Base-by-base conservation (phyloP, 2,113 vertebrate species). In the Cairina moschata region DNA sequence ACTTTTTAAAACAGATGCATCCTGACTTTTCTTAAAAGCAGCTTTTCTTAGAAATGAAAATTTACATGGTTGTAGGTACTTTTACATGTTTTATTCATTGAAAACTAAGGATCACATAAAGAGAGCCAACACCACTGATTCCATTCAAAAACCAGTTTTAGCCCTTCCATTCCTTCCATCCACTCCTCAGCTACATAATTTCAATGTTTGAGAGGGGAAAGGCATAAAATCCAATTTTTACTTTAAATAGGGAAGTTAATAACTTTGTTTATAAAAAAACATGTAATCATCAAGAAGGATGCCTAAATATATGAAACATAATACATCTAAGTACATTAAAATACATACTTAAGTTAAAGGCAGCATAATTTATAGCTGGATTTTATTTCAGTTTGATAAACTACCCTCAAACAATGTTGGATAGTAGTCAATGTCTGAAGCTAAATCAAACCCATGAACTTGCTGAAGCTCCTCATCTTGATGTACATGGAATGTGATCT, bases 251-350 rank as follows among this genome's bases (percentile, higher is more conserved):
- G 2, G 4, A 86, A 58, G 59, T 65, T 68, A 21, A 59, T 84
- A 85, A n/a, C 13, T 2, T n/a, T 85, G 17, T 32, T 76, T 42
- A 58, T 52, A 38, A 56, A 85, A 85, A 95, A 79, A 63, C 1
- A 46, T 3, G 4, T 7, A 9, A 25, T 26, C 11, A 28, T 14
- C 10, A 73, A 44, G 48, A 63, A 83, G 0, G 0, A 72, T 26
- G 14, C 15, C 56, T 55, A 85, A 66, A 77, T 52, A 6, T 26
- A 77, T 42, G 34, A 38, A 65, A 78, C 86, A 46, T 10, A 52
- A 62, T 7, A 17, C 15, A 21, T 52, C 50, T 25, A 55, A 90
- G 34, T n/a, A 59, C 8, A 7, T 36, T 44, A 9, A 75, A 26
- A 13, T 42, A 74, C 38, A 65, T 66, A 32, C 32, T 74, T n/a